Conservation (phyloP, 30 jellyfish, hydroid and myxozoan genomes). For the Hydractinia symbiolongicarpus region DNA sequence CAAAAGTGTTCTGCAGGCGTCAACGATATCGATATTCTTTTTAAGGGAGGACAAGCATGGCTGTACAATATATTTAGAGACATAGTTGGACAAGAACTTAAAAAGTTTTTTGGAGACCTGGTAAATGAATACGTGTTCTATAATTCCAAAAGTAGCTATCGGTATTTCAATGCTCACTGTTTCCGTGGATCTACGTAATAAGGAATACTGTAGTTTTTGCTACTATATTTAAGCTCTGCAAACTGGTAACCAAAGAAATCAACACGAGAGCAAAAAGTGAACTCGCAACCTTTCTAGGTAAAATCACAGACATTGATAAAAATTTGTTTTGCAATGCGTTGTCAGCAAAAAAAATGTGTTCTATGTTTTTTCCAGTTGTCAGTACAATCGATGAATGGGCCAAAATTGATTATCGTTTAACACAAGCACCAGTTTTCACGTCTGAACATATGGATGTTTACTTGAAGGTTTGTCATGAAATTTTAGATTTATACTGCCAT, state of each 20-base stretch:
- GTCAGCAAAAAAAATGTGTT: too few species aligned
- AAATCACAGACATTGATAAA: neutral
- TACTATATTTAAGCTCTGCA: neutral
- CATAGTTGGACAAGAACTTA: neutral
- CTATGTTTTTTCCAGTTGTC: constrained; percentile 30
- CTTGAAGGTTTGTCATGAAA: constrained; percentile 35
- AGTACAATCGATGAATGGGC: constrained; percentile 44
- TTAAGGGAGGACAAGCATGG: neutral
- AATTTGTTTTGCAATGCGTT: too few species aligned
- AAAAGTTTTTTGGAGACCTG: neutral
- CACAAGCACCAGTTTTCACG: constrained; percentile 56
- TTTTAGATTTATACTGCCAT: too few species aligned
- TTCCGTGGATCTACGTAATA: too few species aligned
- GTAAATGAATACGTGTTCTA: neutral
- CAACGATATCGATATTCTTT: neutral
- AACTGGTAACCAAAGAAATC: neutral
- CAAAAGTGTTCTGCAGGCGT: constrained; percentile 13
- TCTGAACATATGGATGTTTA: constrained; percentile 54
- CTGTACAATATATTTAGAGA: neutral
- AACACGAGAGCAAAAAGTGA: constrained; percentile 2
- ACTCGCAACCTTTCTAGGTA: constrained; percentile 11
- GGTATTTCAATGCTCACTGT: too few species aligned
- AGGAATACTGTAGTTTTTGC: too few species aligned
- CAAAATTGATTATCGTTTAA: constrained; percentile 54
- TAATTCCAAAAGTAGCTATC: too few species aligned